These are phyloP conservation scores for Dynastes maya DNA, from an alignment of 2,888 invertebrate species.

Conservation along the genomic window DNA sequence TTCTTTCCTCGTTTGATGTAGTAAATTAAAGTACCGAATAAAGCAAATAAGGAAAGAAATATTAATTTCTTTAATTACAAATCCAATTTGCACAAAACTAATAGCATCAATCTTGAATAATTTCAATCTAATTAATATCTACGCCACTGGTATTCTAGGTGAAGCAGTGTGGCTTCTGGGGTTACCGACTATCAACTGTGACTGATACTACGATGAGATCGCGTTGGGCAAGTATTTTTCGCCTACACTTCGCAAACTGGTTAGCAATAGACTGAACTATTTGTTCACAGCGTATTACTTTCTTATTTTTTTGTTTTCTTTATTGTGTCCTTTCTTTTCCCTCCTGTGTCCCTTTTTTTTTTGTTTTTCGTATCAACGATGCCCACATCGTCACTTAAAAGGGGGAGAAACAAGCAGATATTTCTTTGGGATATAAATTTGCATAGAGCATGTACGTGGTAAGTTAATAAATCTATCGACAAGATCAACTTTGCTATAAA, in stretches of 20 bases:
- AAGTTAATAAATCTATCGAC: neutral
- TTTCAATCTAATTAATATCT: conserved; percentile 17
- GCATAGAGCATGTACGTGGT: conserved; percentile 32
- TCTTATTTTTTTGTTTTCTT: conserved; percentile 7
- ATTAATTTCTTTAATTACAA: no score
- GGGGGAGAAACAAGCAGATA: conserved; percentile 16
- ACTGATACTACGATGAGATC: conserved; percentile 56
- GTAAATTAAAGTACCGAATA: no score
- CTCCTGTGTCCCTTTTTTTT: conserved; percentile 5
- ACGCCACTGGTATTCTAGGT: conserved; percentile 51
- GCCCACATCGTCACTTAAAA: conserved; percentile 34
- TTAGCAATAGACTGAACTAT: conserved; percentile 52
- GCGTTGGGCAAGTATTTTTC: conserved; percentile 54
- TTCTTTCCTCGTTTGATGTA: no score
- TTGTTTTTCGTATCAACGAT: conserved; percentile 7
- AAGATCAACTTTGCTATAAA: no score
- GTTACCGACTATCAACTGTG: conserved; percentile 56
- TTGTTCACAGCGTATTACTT: conserved; percentile 42
- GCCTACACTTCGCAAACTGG: conserved; percentile 54
- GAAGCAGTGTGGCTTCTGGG: conserved; percentile 53
- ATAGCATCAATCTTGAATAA: neutral
- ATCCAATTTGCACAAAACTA: no score
- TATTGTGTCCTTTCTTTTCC: conserved; percentile 3
- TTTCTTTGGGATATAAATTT: conserved; percentile 46
- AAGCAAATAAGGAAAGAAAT: no score